Conservation (phyloP, 2,113 vertebrate genomes). For the Paracanthobrama guichenoti region DNA sequence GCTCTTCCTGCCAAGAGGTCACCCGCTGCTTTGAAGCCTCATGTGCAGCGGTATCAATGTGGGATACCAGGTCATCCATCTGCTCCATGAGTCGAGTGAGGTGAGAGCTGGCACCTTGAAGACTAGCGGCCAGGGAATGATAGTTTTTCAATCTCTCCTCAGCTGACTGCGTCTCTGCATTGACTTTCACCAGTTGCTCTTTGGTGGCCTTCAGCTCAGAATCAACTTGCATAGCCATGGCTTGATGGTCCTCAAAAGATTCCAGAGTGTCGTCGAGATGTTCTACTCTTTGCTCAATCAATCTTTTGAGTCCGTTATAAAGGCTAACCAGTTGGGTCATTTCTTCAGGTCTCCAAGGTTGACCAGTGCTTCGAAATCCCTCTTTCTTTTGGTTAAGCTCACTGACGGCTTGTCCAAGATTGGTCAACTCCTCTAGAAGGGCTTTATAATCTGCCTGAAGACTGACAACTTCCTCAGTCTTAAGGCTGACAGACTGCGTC, state of each 20-base stretch:
- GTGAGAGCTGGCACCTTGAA: conserved; percentile 84
- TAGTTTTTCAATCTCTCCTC: conserved; percentile 93
- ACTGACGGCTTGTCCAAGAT: conserved; percentile 81
- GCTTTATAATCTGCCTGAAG: conserved; percentile 79
- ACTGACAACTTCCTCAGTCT: conserved; percentile 78
- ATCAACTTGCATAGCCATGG: conserved; percentile 76
- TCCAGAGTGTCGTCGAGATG: conserved; percentile 79
- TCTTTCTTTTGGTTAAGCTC: conserved; percentile 93
- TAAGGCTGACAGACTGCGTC: conserved; percentile 75
- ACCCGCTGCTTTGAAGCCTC: conserved; percentile 80
- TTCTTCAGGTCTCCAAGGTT: conserved; percentile 85
- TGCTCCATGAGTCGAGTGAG: conserved; percentile 85
- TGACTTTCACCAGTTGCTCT: conserved; percentile 78
- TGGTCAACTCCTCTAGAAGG: conserved; percentile 78
- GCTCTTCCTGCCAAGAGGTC: conserved; percentile 86
- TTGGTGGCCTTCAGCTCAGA: conserved; percentile 77
- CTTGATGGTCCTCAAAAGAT: conserved; percentile 78
- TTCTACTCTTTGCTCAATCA: conserved; percentile 76
- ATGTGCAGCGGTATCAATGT: conserved; percentile 79
- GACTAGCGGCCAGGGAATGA: conserved; percentile 85
- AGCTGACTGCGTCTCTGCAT: conserved; percentile 85
- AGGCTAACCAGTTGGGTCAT: conserved; percentile 80
- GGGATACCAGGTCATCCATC: conserved; percentile 82
- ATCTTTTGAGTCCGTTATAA: conserved; percentile 80
- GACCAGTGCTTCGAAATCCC: conserved; percentile 87